Evolutionary conservation across 2,797 vertebrate genomes (phyloP), one percentile per base, ranked within the genome.

Genomic region (Holocentrus rufus): DNA sequence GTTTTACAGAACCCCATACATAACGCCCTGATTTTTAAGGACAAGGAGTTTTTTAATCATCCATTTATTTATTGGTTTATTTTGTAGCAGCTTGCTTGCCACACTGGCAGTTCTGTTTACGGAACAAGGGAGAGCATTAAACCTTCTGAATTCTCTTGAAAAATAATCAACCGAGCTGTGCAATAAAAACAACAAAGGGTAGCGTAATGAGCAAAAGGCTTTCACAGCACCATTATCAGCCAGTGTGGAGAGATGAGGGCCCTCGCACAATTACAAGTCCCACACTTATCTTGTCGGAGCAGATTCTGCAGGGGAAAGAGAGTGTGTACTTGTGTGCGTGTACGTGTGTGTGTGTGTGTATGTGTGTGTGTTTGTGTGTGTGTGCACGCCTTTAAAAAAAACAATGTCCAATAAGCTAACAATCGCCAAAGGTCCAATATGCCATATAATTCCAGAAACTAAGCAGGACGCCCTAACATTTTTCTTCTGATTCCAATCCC

Each of bases 241-340:
- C 85, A 53, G 39, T 64, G 69, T 54, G 67, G 82, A 69, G 84
- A 91, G 90, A 93, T 90, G 91, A 93, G 87, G 87, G 84, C 77
- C 79, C 89, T 89, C 58, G 80, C 89, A 92, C 90, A 92, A 93
- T 93, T 92, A 92, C 90, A 82, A 92, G 87, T 88, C 82, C 86
- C 46, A 49, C 86, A 93, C 90, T 94, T 94, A 94, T 94, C 92
- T 93, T 88, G 90, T 89, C 74, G 73, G 77, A 85, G 84, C 92
- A 93, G 90, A 91, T 92, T 89, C 89, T 89, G 87, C 82, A 81
- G 80, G 75, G 81, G 66, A 69, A 86, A 80, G 69, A 77, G 59
- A 71, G 81, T 54, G 22, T 8, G 70, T 65, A 68, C 54, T 69
- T 71, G 58, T 52, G 81, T 39, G 64, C n/a, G n/a, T n/a, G n/a